A percentile compares a stretch with the other conserved stretches of the same genome.
These are phyloP conservation scores for Drosophila aldrichi DNA, from an alignment of 2,888 invertebrate species.

Conservation along the genomic window DNA sequence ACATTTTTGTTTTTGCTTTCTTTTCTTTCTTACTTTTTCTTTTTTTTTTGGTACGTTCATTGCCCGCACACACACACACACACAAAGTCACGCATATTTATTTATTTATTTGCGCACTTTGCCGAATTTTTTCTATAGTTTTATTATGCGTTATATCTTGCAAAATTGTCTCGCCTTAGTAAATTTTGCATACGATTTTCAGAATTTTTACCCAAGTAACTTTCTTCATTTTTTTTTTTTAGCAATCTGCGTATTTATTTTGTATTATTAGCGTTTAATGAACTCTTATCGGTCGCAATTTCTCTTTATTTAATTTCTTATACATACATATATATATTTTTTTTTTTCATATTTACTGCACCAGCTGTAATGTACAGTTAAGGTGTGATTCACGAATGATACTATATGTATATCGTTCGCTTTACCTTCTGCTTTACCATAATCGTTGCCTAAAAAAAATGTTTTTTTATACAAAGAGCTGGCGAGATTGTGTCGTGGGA, in stretches of 20 bases:
- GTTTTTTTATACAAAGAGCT: conserved; percentile 19
- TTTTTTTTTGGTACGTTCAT: conserved; percentile 49
- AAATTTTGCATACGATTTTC: conserved; percentile 5
- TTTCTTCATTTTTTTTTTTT: conserved; percentile 11
- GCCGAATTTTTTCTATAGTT: conserved; percentile 17
- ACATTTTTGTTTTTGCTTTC: conserved; percentile 71
- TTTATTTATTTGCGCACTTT: conserved; percentile 44
- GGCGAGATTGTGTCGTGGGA: conserved; percentile 6
- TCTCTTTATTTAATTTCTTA: conserved; percentile 14
- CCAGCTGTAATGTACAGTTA: conserved; percentile 57
- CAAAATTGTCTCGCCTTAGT: conserved; percentile 30
- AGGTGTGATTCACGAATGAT: conserved; percentile 48
- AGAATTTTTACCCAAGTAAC: conserved; percentile 21
- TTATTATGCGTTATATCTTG: conserved; percentile 13
- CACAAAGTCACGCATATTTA: conserved; percentile 8
- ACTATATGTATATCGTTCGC: not conserved
- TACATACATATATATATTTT: too few relatives aligned
- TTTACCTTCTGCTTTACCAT: not conserved
- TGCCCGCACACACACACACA: conserved; percentile 39
- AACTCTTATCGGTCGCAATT: conserved; percentile 66
- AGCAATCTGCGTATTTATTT: conserved; percentile 36
- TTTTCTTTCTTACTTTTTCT: conserved; percentile 45
- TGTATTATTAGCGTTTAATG: conserved; percentile 58
- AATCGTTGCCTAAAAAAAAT: not conserved
- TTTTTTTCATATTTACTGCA: conserved; percentile 45